Evolutionary conservation across 2,113 vertebrate genomes (phyloP).

Genomic region (Physeter macrocephalus): DNA sequence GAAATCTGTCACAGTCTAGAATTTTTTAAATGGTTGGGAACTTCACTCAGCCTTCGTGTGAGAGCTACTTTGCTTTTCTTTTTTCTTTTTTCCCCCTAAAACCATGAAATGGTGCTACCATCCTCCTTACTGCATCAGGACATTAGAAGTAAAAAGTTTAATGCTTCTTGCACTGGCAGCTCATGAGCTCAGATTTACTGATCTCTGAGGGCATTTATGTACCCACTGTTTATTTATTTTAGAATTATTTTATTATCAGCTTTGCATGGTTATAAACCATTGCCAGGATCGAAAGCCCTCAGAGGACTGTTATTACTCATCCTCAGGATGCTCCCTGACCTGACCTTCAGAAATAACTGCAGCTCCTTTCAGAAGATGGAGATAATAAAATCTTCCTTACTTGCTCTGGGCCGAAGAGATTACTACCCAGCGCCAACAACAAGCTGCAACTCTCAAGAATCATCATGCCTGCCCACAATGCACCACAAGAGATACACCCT

Average conservation of each 20-base stretch:
- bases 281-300: not conserved
- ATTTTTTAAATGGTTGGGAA: not conserved
- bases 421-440: not conserved
- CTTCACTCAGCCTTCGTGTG: not conserved
- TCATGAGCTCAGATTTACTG: constrained; percentile 31
- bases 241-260: constrained; percentile 66
- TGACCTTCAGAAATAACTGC: constrained; percentile 56
- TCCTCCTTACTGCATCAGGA: not conserved
- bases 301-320: constrained; percentile 33
- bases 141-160: constrained; percentile 32
- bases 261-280: constrained; percentile 32
- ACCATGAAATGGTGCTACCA: not conserved
- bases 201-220: constrained; percentile 38
- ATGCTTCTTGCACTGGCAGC: not conserved
- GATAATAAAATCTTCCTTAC: constrained; percentile 42
- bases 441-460: not conserved
- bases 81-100: not conserved
- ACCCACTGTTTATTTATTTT: constrained; percentile 63
- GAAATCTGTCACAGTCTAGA: not conserved
- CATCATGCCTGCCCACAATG: fast-evolving
- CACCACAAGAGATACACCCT: not conserved
- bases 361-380: not conserved
- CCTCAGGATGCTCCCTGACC: constrained; percentile 32
- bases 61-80: not conserved
- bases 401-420: constrained; percentile 8